phyloP scores from a whole-genome alignment of 2,797 vertebrate genomes.

The Schizopygopsis pylzovi region DNA sequence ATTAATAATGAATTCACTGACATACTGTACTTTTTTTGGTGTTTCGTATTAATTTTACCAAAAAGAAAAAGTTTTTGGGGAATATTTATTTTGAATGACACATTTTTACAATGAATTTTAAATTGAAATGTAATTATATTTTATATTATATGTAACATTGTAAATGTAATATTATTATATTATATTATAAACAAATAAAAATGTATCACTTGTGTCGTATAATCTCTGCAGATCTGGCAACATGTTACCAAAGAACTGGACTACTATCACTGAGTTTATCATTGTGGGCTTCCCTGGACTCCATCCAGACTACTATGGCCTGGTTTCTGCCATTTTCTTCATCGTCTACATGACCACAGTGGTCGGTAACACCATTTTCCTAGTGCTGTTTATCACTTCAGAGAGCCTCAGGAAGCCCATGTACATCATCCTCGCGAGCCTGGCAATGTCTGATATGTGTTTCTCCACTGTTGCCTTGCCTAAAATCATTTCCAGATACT shows the following conservation, averaged over 20 bases:
- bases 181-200: no score
- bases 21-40: neutral
- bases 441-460: conserved; percentile 72
- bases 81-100: neutral
- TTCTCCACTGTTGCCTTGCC: conserved; percentile 69
- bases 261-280: conserved; percentile 66
- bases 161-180: neutral
- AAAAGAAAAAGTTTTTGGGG: neutral
- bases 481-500: conserved; percentile 70
- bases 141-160: neutral
- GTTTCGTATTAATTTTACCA: neutral
- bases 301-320: conserved; percentile 56
- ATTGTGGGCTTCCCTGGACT: conserved; percentile 74
- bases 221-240: conserved; percentile 32
- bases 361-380: conserved; percentile 66
- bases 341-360: conserved; percentile 64
- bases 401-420: conserved; percentile 74
- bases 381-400: conserved; percentile 67
- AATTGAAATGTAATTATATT: neutral
- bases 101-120: neutral
- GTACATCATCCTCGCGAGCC: conserved; percentile 74
- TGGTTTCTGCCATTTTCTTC: conserved; percentile 64
- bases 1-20: neutral
- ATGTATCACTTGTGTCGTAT: neutral
- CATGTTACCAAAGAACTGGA: conserved; percentile 49